Base-by-base conservation (phyloP, 2,888 invertebrate genomes). In the Caenorhabditis plicata region DNA sequence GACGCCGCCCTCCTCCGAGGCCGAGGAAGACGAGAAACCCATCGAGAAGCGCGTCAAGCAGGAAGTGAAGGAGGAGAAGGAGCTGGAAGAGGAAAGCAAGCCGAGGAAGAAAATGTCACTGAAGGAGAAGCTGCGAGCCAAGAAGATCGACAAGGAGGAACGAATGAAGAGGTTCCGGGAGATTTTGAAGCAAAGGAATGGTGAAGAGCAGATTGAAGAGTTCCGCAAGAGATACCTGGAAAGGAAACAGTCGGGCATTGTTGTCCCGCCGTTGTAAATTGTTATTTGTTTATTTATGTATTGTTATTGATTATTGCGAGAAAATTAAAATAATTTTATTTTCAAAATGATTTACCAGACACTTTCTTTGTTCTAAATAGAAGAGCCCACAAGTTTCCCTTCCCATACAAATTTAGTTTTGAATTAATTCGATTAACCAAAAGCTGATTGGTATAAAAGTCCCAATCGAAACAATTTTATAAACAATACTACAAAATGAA, bases 181-280 rank as follows among this genome's bases (percentile, higher is more conserved):
- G 38, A 66, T 73, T 43, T 49, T 73, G 42, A 58, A 57, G 41
- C 70, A 64, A 36, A 33, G 68, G 17, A 73, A 73, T 46, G 61
- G 62, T 3, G 57, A 61, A 2, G 45, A 66, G 17, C 55, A 67
- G 35, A 71, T 73, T n/a, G 68, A 62, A 32, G 63, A 35, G 2
- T 47, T 44, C 44, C 42, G 65, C 33, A 52, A 44, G 32, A 41
- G 71, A 44, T 69, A 68, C 38, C 53, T 62, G 5, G 64, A 68
- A 32, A 40, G 68, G 40, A 62, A 33, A 22, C 58, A 54, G 11
- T 47, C 56, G 11, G 58, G 62, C 33, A 35, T 64, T 9, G 62
- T 64, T 11, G 57, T 54, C 15, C 50, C 60, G 5, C 68, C 68
- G 3, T 23, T 68, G 17, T 68, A 47, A 51, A 19, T 38, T 11